Percentiles rank a stretch among this genome's conserved stretches.
phyloP scores from a whole-genome alignment of 2,113 vertebrate genomes.

The Rhinopithecus roxellana region DNA sequence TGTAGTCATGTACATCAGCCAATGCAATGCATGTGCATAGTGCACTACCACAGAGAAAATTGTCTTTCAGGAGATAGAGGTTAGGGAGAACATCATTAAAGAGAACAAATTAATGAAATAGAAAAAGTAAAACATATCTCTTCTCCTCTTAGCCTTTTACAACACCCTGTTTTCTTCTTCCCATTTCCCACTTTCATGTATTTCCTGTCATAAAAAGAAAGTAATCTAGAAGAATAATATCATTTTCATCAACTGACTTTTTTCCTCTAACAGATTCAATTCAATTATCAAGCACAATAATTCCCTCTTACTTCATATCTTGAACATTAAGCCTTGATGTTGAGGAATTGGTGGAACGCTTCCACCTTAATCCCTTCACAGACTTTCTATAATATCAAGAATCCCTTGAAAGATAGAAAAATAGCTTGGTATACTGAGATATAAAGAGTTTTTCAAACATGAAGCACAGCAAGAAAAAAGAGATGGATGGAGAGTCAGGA shows the following conservation, averaged over 20 bases:
- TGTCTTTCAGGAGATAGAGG: neutral
- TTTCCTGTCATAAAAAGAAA: neutral
- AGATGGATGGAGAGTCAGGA: neutral
- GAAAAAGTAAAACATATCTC: neutral
- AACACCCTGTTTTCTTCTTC: neutral
- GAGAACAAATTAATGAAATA: constrained; percentile 53
- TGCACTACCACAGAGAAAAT: neutral
- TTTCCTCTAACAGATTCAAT: neutral
- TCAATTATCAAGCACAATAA: neutral
- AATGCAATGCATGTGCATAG: neutral
- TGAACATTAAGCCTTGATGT: neutral
- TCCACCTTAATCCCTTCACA: neutral
- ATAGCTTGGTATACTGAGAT: neutral
- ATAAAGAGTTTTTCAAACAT: neutral
- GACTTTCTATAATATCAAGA: neutral
- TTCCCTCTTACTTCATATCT: neutral
- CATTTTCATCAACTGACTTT: neutral
- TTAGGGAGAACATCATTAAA: neutral
- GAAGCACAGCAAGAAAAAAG: neutral
- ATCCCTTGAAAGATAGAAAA: neutral
- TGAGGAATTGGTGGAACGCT: neutral
- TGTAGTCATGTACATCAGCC: neutral
- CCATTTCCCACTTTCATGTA: neutral
- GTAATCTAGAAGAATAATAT: neutral
- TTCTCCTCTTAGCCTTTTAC: constrained; percentile 3